Conservation (phyloP, 2,797 vertebrate genomes). For the Periophthalmus magnuspinnatus region DNA sequence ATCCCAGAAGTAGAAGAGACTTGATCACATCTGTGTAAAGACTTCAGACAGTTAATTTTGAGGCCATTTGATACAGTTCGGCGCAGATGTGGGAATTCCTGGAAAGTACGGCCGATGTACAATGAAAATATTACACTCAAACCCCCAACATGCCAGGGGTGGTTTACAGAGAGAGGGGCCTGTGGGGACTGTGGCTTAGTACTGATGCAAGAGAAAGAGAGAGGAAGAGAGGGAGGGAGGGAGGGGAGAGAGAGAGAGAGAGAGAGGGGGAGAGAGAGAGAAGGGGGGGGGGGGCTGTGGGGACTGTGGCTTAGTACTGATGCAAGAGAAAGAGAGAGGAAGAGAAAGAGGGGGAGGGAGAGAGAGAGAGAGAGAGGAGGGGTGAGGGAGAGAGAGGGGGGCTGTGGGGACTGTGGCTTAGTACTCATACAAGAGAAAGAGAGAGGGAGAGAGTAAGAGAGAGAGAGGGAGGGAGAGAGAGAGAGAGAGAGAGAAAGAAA, state of each 20-base stretch:
- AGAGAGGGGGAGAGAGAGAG: no score
- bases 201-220: slow-evolving; percentile 49
- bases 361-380: no score
- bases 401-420: no score
- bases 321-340: slow-evolving; percentile 19
- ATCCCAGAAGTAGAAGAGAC: background rate
- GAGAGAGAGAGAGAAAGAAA: no score
- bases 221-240: slow-evolving; percentile 32
- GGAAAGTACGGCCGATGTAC: slow-evolving; percentile 56
- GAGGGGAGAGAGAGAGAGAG: slow-evolving; percentile 23
- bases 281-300: slow-evolving; percentile 38
- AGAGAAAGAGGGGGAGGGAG: no score
- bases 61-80: background rate
- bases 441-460: no score
- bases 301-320: slow-evolving; percentile 67
- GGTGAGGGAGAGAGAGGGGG: no score
- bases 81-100: slow-evolving; percentile 51
- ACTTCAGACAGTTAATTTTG: background rate
- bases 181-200: slow-evolving; percentile 64
- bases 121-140: slow-evolving; percentile 69
- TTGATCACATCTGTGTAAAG: background rate
- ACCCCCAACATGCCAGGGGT: slow-evolving; percentile 65
- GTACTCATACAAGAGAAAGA: no score
- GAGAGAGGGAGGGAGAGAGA: no score
- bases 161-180: slow-evolving; percentile 64